phyloP scores from a whole-genome alignment of 2,113 vertebrate genomes.

The Potamarius usumacintae region DNA sequence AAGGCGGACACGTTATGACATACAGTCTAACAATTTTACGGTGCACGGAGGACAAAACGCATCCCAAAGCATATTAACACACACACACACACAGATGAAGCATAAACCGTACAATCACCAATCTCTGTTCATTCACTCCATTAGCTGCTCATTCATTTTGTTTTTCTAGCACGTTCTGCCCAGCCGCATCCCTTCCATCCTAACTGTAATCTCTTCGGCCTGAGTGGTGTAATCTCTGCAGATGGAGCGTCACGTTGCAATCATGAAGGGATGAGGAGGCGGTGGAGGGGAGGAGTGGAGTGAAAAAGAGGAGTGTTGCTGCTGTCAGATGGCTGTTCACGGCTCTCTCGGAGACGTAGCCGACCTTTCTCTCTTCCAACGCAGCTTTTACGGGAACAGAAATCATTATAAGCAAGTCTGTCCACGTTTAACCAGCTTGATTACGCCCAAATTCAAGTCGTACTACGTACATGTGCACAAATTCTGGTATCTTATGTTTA shows the following conservation, averaged over 20 bases:
- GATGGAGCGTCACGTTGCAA: conserved; percentile 29
- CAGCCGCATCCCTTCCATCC: conserved; percentile 4
- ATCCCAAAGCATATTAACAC: not conserved
- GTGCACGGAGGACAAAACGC: not conserved
- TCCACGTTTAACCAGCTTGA: not conserved
- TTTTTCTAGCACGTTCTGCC: conserved; percentile 1
- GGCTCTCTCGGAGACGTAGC: not conserved
- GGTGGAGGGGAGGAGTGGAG: conserved; percentile 7
- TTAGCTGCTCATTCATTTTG: conserved; percentile 22
- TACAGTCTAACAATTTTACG: not conserved
- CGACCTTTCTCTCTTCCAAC: not conserved
- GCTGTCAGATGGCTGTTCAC: conserved; percentile 7
- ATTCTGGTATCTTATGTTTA: not conserved
- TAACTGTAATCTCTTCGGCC: conserved; percentile 39
- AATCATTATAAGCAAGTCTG: not conserved
- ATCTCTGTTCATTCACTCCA: not conserved
- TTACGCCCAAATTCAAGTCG: not conserved
- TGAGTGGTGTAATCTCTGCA: conserved; percentile 48
- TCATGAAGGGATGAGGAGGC: conserved; percentile 18
- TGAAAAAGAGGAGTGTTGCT: not conserved
- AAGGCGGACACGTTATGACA: too few relatives aligned
- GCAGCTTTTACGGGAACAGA: not conserved
- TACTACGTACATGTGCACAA: not conserved
- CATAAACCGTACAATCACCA: not conserved
- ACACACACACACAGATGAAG: not conserved